Base-by-base conservation (phyloP, 2,113 vertebrate genomes). In the Candoia aspera region DNA sequence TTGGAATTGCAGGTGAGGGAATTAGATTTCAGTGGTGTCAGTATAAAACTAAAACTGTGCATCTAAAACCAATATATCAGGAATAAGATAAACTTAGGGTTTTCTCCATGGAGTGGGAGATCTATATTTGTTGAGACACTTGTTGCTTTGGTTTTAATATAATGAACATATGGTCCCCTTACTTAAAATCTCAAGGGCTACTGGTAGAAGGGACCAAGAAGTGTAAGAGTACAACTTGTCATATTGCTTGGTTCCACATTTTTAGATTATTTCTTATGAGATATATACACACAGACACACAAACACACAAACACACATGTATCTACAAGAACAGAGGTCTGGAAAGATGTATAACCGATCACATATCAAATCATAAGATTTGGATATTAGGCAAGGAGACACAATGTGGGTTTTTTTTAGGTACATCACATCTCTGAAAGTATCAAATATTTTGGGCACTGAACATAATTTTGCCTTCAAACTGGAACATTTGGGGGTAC, bases 111-210 rank as follows among this genome's bases (percentile, higher is more conserved):
- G 55, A 37, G 57, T 86, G 68, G 87, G 94, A 86, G 92, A 86
- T 95, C 88, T 29, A 89, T 84, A 73, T 55, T 1, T 0, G 57
- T 17, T 4, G 58, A 92, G 54, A 58, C 6, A 1, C 88, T 91
- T 29, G 93, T 87, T 95, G 94, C 6, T 89, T 73, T 42, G 90
- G 90, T n/a, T 9, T 85, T 0, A 92, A 83, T 91, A 89, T 86
- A 92, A 95, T 92, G 87, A 46, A 54, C 37, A 17, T 13, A 17
- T 68, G 29, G 64, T 33, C 29, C 29, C 13, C 29, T 68, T 68
- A 68, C 64, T n/a, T 68, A 68, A 68, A 68, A 60, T 60, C 59
- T 60, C 23, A 60, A 26, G 59, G 59, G 13, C 0, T 12, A n/a
- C 29, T 68, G 29, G 29, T 11, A 68, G 29, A 68, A 68, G n/a